These are phyloP conservation scores for Gryllus longicercus DNA, from an alignment of 2,888 invertebrate genomes.

Conservation along the genomic window DNA sequence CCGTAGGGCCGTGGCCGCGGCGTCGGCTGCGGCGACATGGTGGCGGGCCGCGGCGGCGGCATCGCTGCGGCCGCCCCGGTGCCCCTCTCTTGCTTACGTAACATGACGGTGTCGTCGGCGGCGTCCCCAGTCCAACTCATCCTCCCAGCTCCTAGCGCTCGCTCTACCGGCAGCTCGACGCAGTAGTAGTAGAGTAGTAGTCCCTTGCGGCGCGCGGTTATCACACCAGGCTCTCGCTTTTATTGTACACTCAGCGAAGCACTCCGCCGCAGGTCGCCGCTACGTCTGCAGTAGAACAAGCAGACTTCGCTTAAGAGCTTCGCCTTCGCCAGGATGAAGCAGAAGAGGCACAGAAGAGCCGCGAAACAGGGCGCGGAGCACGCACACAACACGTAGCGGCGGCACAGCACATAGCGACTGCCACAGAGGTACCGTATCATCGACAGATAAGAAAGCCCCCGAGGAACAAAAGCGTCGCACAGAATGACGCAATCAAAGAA, in stretches of 20 bases:
- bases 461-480: no score
- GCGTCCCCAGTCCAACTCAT: background rate
- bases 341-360: background rate
- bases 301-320: background rate
- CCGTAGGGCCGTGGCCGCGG: background rate
- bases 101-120: background rate
- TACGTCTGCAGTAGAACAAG: constrained; percentile 8
- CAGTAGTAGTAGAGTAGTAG: background rate
- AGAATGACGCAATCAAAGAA: no score
- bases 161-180: constrained; percentile 10
- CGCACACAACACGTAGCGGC: no score
- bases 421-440: no score
- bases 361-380: background rate
- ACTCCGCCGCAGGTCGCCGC: constrained; percentile 9
- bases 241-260: background rate
- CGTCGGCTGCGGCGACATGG: background rate
- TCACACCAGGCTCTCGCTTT: background rate
- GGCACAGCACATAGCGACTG: no score
- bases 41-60: background rate
- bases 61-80: background rate
- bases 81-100: background rate
- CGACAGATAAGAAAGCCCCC: no score
- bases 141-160: background rate
- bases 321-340: background rate
- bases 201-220: constrained; percentile 6